Percentiles rank a stretch among this genome's conserved stretches.
Conservation (phyloP, 2,888 invertebrate genomes). For the Drosophila picticornis region DNA sequence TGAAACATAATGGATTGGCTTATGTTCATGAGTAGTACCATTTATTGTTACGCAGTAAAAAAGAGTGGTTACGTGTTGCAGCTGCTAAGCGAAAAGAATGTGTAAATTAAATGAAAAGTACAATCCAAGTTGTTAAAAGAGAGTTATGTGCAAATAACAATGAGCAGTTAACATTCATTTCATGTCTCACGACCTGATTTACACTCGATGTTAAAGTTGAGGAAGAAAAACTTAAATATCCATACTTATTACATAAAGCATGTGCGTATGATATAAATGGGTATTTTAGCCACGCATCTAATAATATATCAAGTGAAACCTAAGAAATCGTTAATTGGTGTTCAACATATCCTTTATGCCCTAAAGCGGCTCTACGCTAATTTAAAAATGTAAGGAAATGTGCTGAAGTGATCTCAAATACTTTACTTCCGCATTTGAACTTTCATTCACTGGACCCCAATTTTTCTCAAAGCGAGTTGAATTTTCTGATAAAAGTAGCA, state of each 20-base stretch:
- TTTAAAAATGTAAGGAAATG: neutral
- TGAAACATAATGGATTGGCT: conserved; percentile 17
- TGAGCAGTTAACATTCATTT: conserved; percentile 1
- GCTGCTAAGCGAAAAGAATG: conserved; percentile 22
- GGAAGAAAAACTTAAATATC: neutral
- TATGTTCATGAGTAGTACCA: conserved; percentile 5
- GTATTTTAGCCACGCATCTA: neutral
- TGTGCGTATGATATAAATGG: neutral
- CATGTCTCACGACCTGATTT: conserved; percentile 1
- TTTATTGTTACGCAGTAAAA: conserved; percentile 19
- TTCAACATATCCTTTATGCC: neutral
- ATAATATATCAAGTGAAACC: neutral
- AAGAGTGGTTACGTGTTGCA: conserved; percentile 22
- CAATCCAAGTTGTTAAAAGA: conserved; percentile 11
- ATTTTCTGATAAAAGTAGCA: neutral
- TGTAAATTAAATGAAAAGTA: conserved; percentile 21
- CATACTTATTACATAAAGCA: neutral
- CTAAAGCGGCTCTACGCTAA: neutral
- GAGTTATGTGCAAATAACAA: conserved; percentile 8
- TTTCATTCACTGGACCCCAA: neutral
- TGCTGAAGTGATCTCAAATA: neutral
- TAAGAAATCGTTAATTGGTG: neutral
- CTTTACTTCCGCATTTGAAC: neutral
- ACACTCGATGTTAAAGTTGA: neutral
- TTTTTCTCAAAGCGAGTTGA: neutral